These are phyloP conservation scores for Tetragnatha versicolor DNA, from an alignment of 1,140 invertebrate species.

Conservation along the genomic window DNA sequence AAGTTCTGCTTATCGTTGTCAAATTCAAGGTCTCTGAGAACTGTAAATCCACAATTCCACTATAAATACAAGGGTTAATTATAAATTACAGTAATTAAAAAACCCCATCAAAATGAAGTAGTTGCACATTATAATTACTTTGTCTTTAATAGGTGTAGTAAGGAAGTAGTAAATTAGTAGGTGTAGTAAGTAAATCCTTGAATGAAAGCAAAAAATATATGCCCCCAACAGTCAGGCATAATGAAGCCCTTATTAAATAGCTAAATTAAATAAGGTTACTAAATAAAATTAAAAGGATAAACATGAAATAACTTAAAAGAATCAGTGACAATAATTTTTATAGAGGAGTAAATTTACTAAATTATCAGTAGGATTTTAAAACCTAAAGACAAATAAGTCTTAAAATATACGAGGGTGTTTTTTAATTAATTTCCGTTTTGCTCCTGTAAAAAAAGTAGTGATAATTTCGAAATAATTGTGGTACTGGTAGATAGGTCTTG, in stretches of 20 bases:
- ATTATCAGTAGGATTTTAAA: too few relatives aligned
- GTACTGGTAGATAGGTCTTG: too few relatives aligned
- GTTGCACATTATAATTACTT: not conserved
- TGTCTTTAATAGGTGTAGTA: not conserved
- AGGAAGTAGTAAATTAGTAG: not conserved
- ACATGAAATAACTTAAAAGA: too few relatives aligned
- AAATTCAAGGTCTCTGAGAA: constrained; percentile 19
- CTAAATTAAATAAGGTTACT: too few relatives aligned
- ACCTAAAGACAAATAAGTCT: too few relatives aligned
- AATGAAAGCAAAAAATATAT: not conserved
- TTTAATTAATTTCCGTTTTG: too few relatives aligned
- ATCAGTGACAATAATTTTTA: too few relatives aligned
- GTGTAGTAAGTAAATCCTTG: not conserved
- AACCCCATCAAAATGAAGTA: not conserved
- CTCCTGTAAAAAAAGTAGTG: too few relatives aligned
- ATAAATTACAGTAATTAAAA: not conserved
- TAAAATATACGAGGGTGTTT: too few relatives aligned
- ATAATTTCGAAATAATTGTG: too few relatives aligned
- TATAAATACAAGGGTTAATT: not conserved
- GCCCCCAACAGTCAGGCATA: not conserved
- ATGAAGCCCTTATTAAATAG: not conserved
- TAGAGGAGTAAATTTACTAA: too few relatives aligned
- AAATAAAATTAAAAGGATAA: too few relatives aligned
- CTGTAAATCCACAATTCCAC: constrained; percentile 43
- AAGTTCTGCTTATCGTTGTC: not conserved